A percentile compares a stretch with the other conserved stretches of the same genome.
Conservation (phyloP, 1,140 invertebrate species). For the Solen grandis region DNA sequence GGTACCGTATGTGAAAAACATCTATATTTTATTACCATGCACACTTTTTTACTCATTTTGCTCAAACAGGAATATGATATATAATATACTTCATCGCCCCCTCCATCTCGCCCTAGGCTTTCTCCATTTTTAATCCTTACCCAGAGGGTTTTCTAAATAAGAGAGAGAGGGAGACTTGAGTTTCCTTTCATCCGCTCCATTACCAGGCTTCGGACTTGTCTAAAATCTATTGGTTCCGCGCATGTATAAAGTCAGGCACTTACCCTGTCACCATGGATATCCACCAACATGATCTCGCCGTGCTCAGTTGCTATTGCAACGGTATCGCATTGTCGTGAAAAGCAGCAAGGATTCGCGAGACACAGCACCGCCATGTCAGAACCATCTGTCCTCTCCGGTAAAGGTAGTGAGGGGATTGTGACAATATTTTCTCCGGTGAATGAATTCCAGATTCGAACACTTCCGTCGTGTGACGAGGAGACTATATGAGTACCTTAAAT, state of each 20-base stretch:
- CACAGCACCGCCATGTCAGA: background rate
- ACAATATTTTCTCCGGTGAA: conserved; percentile 6
- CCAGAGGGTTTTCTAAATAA: too few relatives aligned
- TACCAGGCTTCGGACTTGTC: too few relatives aligned
- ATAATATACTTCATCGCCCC: too few relatives aligned
- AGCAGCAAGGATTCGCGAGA: background rate
- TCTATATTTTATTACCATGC: too few relatives aligned
- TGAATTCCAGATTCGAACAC: conserved; percentile 13
- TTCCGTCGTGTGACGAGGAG: conserved; percentile 1
- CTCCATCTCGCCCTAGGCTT: too few relatives aligned
- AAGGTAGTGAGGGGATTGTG: conserved; percentile 10
- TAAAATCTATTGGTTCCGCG: too few relatives aligned
- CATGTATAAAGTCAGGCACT: background rate
- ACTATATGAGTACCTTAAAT: conserved; percentile 14
- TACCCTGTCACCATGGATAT: conserved; percentile 5
- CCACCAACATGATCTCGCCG: background rate
- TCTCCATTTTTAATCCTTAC: too few relatives aligned
- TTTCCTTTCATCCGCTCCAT: too few relatives aligned
- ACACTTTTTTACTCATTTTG: too few relatives aligned
- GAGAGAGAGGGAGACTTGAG: too few relatives aligned
- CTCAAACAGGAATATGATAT: too few relatives aligned
- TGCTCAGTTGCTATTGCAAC: background rate
- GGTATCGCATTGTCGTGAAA: background rate
- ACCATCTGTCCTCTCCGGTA: background rate
- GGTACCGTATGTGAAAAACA: too few relatives aligned